A percentile compares a stretch with the other conserved stretches of the same genome.
phyloP scores from a whole-genome alignment of 2,113 vertebrate species.

The Cheilinus undulatus region DNA sequence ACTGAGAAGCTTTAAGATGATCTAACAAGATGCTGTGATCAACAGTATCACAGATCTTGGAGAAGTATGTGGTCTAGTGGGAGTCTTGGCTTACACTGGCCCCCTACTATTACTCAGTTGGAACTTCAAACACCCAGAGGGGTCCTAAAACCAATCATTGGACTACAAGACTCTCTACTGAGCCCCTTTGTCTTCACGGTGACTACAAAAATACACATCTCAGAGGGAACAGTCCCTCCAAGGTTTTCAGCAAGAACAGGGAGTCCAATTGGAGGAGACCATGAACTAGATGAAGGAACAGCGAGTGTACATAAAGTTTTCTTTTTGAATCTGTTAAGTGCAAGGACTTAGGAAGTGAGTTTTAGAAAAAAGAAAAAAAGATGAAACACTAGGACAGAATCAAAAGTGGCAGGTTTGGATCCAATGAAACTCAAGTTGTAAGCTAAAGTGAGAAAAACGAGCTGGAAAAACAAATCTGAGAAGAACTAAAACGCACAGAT shows the following conservation, averaged over 20 bases:
- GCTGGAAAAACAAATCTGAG: conserved; percentile 44
- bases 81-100: conserved; percentile 5
- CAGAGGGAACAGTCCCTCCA: conserved; percentile 27
- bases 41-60: too few relatives aligned
- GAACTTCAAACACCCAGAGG: conserved; percentile 32
- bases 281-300: conserved; percentile 43
- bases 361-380: neutral
- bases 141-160: conserved; percentile 48
- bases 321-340: neutral
- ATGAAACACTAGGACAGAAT: neutral
- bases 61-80: conserved; percentile 17
- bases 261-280: conserved; percentile 39
- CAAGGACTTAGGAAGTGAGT: neutral
- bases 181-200: conserved; percentile 40
- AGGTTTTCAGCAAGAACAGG: conserved; percentile 20
- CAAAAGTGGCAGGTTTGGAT: neutral
- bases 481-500: conserved; percentile 22
- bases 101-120: conserved; percentile 11
- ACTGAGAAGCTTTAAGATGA: too few relatives aligned
- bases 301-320: conserved; percentile 12
- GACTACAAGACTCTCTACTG: conserved; percentile 23
- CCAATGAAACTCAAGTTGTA: conserved; percentile 36
- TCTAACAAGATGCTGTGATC: too few relatives aligned
- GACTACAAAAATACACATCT: conserved; percentile 25
- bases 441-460: conserved; percentile 52